Evolutionary conservation across 2,888 invertebrate genomes (phyloP).

Genomic region (Protodeltote pygarga): DNA sequence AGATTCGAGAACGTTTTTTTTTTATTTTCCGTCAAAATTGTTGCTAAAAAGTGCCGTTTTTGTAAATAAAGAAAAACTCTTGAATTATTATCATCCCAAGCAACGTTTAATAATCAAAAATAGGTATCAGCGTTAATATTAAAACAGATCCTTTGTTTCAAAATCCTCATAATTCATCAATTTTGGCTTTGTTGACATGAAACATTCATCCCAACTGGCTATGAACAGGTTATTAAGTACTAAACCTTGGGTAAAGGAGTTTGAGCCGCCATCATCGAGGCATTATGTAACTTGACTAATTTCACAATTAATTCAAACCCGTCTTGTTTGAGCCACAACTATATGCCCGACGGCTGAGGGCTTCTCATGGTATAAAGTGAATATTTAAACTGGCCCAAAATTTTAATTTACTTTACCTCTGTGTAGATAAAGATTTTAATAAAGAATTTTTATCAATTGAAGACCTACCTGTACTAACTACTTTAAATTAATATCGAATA

Average conservation of each 20-base stretch:
- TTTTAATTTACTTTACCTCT: slow-evolving; percentile 5
- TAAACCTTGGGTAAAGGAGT: slow-evolving; percentile 58
- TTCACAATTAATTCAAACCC: slow-evolving; percentile 56
- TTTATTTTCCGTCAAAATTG: too few species aligned
- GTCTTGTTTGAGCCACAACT: slow-evolving; percentile 47
- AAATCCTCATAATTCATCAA: slow-evolving; percentile 39
- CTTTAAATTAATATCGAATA: too few species aligned
- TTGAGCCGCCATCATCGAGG: slow-evolving; percentile 48
- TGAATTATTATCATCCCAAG: too few species aligned
- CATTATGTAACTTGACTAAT: slow-evolving; percentile 59
- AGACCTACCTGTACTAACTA: too few species aligned
- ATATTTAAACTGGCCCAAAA: slow-evolving; percentile 26
- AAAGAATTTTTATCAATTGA: neutral
- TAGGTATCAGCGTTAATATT: slow-evolving; percentile 12
- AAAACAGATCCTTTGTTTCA: slow-evolving; percentile 9
- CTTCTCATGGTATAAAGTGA: slow-evolving; percentile 22
- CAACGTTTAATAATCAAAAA: too few species aligned
- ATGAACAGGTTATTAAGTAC: slow-evolving; percentile 61
- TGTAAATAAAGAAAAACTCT: too few species aligned
- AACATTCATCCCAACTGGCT: slow-evolving; percentile 52
- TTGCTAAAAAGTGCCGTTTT: too few species aligned
- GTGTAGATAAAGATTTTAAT: slow-evolving; percentile 7
- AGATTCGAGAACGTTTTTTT: too few species aligned
- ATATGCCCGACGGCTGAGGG: slow-evolving; percentile 31
- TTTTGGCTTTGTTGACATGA: slow-evolving; percentile 42